A percentile compares a stretch with the other conserved stretches of the same genome.
Conservation (phyloP, 2,113 vertebrate genomes). For the Ophthalmolycus amberensis region DNA sequence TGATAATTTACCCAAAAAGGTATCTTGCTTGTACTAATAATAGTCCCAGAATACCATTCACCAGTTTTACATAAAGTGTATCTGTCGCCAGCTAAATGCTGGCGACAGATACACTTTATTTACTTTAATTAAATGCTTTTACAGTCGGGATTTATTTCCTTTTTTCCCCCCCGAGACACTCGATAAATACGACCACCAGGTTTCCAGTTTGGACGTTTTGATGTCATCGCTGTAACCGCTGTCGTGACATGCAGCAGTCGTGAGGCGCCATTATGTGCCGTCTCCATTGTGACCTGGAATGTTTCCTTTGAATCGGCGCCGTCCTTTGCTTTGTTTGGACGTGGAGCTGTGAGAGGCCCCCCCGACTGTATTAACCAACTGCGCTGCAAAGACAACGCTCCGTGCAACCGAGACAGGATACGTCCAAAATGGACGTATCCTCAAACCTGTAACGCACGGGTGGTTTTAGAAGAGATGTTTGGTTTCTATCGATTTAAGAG, state of each 20-base stretch:
- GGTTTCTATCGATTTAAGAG: neutral
- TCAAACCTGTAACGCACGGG: neutral
- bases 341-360: conserved; percentile 69
- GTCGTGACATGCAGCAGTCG: conserved; percentile 35
- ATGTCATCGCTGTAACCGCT: neutral
- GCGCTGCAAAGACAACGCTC: conserved; percentile 66
- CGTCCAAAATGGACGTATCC: neutral
- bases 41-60: neutral
- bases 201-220: neutral
- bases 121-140: neutral
- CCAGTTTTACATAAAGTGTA: neutral
- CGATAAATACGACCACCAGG: neutral
- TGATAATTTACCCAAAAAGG: neutral
- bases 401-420: conserved; percentile 37
- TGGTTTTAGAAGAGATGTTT: neutral
- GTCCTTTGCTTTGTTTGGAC: conserved; percentile 72
- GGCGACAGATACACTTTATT: neutral
- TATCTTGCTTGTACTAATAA: neutral
- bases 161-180: neutral
- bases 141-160: neutral
- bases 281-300: conserved; percentile 79
- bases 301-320: conserved; percentile 61
- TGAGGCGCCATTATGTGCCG: conserved; percentile 63
- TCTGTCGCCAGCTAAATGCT: neutral
- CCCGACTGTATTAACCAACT: conserved; percentile 55